These are phyloP conservation scores for Microctenopoma steveboyesi DNA, from an alignment of 2,797 vertebrate genomes.

Conservation along the genomic window DNA sequence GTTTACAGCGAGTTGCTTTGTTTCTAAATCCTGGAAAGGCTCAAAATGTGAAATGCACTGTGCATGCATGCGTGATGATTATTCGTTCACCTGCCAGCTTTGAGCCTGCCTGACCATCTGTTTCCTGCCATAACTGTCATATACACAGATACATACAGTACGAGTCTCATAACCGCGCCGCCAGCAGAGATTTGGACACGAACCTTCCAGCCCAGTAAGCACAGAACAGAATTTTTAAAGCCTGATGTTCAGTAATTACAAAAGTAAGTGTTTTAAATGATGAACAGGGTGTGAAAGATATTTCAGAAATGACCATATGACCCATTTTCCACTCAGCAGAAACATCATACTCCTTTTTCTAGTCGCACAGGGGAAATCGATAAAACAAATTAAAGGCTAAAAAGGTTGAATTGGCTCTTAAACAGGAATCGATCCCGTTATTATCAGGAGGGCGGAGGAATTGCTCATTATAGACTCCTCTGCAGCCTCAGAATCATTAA, in stretches of 20 bases:
- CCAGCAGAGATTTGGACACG: neutral
- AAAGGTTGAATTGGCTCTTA: neutral
- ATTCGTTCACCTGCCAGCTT: constrained; percentile 33
- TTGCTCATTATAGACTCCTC: neutral
- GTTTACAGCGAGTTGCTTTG: too few relatives aligned
- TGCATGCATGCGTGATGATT: neutral
- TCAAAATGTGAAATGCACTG: neutral
- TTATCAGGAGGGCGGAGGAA: neutral
- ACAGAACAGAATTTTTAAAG: neutral
- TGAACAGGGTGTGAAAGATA: neutral
- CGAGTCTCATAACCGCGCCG: neutral
- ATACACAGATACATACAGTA: neutral
- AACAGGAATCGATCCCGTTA: constrained; percentile 5
- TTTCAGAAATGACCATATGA: neutral
- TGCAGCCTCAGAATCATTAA: neutral
- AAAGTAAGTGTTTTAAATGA: neutral
- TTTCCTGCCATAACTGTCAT: constrained; percentile 26
- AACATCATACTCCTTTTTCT: neutral
- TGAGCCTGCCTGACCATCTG: constrained; percentile 52
- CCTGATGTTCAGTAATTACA: neutral
- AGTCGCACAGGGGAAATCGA: neutral
- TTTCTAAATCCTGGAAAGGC: too few relatives aligned
- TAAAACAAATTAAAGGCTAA: neutral
- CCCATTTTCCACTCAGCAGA: neutral
- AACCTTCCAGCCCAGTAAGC: neutral